Conservation (phyloP, 2,888 invertebrate genomes). For the Pteria penguin region DNA sequence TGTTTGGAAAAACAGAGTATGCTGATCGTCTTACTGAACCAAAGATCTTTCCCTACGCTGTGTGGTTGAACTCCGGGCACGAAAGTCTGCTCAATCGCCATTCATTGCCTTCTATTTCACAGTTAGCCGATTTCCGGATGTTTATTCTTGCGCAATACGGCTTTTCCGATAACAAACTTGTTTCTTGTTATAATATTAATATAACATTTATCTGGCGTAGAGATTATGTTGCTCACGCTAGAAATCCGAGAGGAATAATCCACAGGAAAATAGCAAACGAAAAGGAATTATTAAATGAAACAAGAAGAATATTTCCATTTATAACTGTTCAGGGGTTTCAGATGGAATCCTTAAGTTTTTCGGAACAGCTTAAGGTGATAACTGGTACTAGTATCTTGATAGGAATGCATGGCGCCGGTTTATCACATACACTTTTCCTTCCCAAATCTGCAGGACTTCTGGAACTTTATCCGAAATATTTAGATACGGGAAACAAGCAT, state of each 20-base stretch:
- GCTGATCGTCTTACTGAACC: background rate
- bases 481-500: background rate
- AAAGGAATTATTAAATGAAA: background rate
- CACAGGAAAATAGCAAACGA: background rate
- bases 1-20: slow-evolving; percentile 1
- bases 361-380: background rate
- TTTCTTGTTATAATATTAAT: background rate
- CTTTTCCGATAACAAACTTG: background rate
- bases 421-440: slow-evolving; percentile 8
- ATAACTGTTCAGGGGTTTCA: background rate
- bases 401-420: slow-evolving; percentile 5
- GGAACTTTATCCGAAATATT: slow-evolving; percentile 8
- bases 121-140: background rate
- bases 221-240: background rate
- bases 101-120: background rate
- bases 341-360: background rate
- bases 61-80: background rate
- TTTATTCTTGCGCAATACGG: background rate
- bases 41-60: background rate
- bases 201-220: background rate
- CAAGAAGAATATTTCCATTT: background rate
- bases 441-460: background rate
- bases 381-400: slow-evolving; percentile 20
- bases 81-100: background rate
- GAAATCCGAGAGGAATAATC: background rate